Evolutionary conservation across 2,888 invertebrate species (phyloP).

Genomic region (Melipona bicolor): DNA sequence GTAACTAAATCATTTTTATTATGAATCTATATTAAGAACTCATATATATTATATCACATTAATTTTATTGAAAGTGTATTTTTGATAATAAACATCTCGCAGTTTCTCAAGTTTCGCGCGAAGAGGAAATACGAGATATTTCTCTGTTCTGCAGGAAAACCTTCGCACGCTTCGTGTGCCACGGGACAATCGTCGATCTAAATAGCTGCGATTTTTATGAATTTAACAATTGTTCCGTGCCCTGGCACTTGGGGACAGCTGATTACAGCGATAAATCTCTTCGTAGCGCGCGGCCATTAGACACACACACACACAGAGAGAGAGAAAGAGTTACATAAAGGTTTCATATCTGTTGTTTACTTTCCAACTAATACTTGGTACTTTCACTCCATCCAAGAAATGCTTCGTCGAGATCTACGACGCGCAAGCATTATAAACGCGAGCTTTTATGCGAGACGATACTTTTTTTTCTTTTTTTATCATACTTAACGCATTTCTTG

Average conservation of each 20-base stretch:
- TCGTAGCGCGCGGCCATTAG: not conserved
- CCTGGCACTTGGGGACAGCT: not conserved
- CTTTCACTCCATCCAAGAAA: conserved; percentile 11
- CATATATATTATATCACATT: too few relatives aligned
- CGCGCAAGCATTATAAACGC: not conserved
- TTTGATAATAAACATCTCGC: too few relatives aligned
- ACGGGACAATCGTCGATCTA: conserved; percentile 40
- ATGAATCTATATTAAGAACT: too few relatives aligned
- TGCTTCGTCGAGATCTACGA: not conserved
- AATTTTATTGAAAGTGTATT: too few relatives aligned
- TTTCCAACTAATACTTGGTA: not conserved
- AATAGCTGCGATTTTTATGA: conserved; percentile 46
- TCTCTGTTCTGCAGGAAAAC: too few relatives aligned
- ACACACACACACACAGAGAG: too few relatives aligned
- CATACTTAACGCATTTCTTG: not conserved
- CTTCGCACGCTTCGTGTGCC: too few relatives aligned
- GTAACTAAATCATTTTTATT: too few relatives aligned
- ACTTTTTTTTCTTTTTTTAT: not conserved
- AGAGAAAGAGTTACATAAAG: conserved; percentile 8
- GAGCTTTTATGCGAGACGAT: not conserved
- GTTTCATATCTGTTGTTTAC: conserved; percentile 33
- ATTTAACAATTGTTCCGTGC: conserved; percentile 32
- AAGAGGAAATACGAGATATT: too few relatives aligned
- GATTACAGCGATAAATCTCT: conserved; percentile 23
- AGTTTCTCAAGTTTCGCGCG: too few relatives aligned